phyloP scores from a whole-genome alignment of 2,797 vertebrate species.

The Liasis olivaceus region DNA sequence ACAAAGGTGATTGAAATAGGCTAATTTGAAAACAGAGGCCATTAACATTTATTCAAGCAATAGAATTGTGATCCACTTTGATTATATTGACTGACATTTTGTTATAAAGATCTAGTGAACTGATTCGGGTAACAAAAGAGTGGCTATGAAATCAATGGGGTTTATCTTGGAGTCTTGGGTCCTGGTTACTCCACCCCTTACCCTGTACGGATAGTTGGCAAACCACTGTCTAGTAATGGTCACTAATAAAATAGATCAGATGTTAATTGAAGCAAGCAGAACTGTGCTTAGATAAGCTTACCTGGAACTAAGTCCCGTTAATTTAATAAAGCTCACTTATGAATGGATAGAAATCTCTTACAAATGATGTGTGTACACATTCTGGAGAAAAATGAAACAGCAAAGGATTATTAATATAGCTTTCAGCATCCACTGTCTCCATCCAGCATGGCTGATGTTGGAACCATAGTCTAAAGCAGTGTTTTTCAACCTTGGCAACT shows the following conservation, averaged over 20 bases:
- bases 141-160: background rate
- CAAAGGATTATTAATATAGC: background rate
- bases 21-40: background rate
- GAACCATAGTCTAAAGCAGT: background rate
- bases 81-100: background rate
- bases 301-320: background rate
- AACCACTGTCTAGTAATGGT: background rate
- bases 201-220: background rate
- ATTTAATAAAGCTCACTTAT: background rate
- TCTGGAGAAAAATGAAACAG: background rate
- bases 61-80: background rate
- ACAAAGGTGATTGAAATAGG: background rate
- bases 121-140: background rate
- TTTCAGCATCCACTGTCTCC: background rate
- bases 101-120: background rate
- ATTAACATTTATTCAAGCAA: background rate
- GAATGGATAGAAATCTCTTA: background rate
- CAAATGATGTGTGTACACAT: background rate
- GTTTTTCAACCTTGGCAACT: too few species aligned
- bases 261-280: background rate
- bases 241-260: background rate
- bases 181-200: background rate
- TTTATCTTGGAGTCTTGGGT: background rate
- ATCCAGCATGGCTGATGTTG: background rate
- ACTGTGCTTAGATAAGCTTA: background rate